Percentiles rank a stretch among this genome's conserved stretches.
phyloP scores from a whole-genome alignment of 2,113 vertebrate species.

The Equus quagga region DNA sequence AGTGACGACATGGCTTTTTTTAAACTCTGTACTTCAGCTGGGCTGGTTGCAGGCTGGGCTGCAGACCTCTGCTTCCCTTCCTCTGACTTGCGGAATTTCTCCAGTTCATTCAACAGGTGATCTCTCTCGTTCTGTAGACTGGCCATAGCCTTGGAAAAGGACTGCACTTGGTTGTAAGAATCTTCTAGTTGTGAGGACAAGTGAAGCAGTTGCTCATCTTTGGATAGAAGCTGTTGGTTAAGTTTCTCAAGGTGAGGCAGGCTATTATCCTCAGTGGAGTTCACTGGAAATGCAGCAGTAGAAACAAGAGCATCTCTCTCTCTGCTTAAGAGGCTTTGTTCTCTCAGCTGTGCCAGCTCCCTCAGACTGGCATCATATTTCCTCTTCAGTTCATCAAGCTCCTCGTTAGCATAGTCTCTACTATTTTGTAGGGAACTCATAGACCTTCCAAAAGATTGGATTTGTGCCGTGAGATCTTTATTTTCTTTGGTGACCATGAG shows the following conservation, averaged over 20 bases:
- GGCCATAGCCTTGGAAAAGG: slow-evolving; percentile 87
- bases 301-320: slow-evolving; percentile 70
- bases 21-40: slow-evolving; percentile 92
- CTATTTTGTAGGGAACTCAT: slow-evolving; percentile 96
- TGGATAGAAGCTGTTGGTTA: slow-evolving; percentile 80
- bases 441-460: slow-evolving; percentile 93
- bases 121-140: slow-evolving; percentile 88
- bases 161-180: slow-evolving; percentile 84
- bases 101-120: slow-evolving; percentile 81
- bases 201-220: slow-evolving; percentile 84
- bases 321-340: slow-evolving; percentile 38
- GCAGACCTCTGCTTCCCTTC: slow-evolving; percentile 80
- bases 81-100: slow-evolving; percentile 75
- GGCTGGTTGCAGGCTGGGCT: slow-evolving; percentile 45
- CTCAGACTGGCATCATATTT: slow-evolving; percentile 80
- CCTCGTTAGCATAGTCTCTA: slow-evolving; percentile 90
- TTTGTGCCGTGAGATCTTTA: slow-evolving; percentile 90
- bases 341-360: slow-evolving; percentile 79
- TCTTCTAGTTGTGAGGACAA: slow-evolving; percentile 88
- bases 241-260: slow-evolving; percentile 80
- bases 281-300: slow-evolving; percentile 77
- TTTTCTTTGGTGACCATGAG: slow-evolving; percentile 90
- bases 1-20: slow-evolving; percentile 95
- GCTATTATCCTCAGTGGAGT: slow-evolving; percentile 63
- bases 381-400: slow-evolving; percentile 82